A percentile compares a stretch with the other conserved stretches of the same genome.
Conservation (phyloP, 2,888 invertebrate genomes). For the Theodoxus fluviatilis region DNA sequence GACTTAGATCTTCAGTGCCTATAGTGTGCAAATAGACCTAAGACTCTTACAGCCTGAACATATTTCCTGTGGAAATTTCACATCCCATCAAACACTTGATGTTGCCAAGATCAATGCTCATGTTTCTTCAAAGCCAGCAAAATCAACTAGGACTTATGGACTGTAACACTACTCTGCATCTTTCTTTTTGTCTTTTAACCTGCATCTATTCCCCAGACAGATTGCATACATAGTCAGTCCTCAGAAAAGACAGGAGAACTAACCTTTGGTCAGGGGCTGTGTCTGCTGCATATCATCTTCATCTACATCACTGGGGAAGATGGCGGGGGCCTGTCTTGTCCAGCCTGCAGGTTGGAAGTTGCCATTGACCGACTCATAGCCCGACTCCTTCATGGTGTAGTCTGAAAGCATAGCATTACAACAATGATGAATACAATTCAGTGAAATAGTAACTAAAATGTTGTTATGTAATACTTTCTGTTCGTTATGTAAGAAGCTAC, state of each 20-base stretch:
- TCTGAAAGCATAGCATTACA: constrained; percentile 32
- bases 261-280: constrained; percentile 39
- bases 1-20: too few relatives aligned
- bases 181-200: too few relatives aligned
- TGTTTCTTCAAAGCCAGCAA: not conserved
- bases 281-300: constrained; percentile 42
- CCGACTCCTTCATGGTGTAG: constrained; percentile 56
- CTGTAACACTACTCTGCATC: not conserved
- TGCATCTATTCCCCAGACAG: not conserved
- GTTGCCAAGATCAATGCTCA: too few relatives aligned
- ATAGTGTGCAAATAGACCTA: too few relatives aligned
- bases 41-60: too few relatives aligned
- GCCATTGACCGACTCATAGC: constrained; percentile 54
- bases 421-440: not conserved
- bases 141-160: not conserved
- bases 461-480: not conserved
- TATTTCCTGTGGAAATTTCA: too few relatives aligned
- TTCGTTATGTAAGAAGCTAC: not conserved
- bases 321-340: constrained; percentile 43
- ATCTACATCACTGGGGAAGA: constrained; percentile 57
- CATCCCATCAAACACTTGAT: too few relatives aligned
- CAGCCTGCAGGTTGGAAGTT: constrained; percentile 42
- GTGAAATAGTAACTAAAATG: not conserved
- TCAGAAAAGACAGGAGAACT: constrained; percentile 41
- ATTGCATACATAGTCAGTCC: constrained; percentile 40